These are phyloP conservation scores for Heteractis magnifica DNA, from an alignment of 92 coral and sea anemone genomes.

Conservation along the genomic window DNA sequence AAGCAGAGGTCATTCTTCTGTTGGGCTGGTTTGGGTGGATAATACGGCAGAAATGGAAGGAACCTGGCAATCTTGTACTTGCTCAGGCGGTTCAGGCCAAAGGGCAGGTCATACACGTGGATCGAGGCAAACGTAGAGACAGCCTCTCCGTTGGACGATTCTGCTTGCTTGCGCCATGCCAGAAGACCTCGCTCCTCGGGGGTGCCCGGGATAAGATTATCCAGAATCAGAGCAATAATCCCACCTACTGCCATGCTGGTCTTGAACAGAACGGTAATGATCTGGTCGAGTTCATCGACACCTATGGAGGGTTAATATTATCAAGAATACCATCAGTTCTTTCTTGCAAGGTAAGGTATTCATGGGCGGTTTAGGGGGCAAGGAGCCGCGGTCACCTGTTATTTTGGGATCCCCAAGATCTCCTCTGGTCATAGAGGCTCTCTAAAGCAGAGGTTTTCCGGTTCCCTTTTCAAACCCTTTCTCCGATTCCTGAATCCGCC, in stretches of 20 bases:
- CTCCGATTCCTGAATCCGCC: too few relatives aligned
- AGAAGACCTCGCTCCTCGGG: conserved; percentile 77
- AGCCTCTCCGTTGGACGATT: conserved; percentile 36
- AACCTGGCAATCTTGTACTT: conserved; percentile 45
- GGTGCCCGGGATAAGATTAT: conserved; percentile 90
- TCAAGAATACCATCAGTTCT: too few relatives aligned
- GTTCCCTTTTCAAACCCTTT: too few relatives aligned
- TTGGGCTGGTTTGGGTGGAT: conserved; percentile 13
- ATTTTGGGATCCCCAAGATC: too few relatives aligned
- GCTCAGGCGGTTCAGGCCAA: conserved; percentile 67
- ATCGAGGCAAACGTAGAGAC: conserved; percentile 46
- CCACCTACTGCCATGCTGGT: conserved; percentile 96
- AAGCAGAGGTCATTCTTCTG: neutral
- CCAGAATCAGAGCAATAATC: conserved; percentile 65
- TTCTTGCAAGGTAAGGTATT: too few relatives aligned
- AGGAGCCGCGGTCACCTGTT: too few relatives aligned
- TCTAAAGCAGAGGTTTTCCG: too few relatives aligned
- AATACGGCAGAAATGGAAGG: conserved; percentile 65
- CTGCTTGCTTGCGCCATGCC: conserved; percentile 59
- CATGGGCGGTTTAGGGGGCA: too few relatives aligned
- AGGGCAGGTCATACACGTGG: conserved; percentile 70
- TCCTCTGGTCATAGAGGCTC: too few relatives aligned
- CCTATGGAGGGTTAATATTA: conserved; percentile 25
- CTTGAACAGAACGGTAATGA: conserved; percentile 68
- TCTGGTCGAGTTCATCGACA: conserved; percentile 68